Conservation (phyloP, 2,113 vertebrate genomes). For the Solea senegalensis region DNA sequence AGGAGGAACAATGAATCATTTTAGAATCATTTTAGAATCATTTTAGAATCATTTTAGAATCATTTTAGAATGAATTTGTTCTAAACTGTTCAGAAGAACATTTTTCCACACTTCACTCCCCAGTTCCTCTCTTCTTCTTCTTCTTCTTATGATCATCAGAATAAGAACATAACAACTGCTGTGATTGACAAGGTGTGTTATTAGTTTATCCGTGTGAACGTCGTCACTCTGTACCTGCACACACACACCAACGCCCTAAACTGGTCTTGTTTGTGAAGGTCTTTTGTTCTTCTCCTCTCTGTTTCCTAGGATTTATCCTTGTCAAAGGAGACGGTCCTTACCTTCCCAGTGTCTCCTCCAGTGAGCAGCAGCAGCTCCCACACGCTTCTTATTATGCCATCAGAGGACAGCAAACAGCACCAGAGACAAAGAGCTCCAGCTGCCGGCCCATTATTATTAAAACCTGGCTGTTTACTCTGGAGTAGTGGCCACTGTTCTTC, state of each 20-base stretch:
- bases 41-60: no score
- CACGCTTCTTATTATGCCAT: constrained; percentile 46
- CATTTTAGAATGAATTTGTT: no score
- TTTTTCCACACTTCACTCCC: no score
- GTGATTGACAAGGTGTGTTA: background rate
- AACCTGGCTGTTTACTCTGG: constrained; percentile 58
- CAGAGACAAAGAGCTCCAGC: constrained; percentile 36
- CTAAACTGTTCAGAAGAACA: no score
- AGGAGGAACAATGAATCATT: no score
- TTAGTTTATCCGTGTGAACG: background rate
- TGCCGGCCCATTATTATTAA: constrained; percentile 57
- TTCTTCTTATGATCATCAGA: no score
- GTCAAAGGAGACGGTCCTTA: background rate
- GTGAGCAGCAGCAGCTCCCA: constrained; percentile 27
- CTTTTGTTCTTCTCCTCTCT: background rate
- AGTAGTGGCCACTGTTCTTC: constrained; percentile 56
- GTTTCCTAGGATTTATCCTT: background rate
- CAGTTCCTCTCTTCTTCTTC: no score
- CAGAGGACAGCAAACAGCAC: constrained; percentile 44
- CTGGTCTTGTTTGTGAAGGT: background rate
- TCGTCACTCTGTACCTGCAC: background rate
- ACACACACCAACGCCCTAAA: background rate
- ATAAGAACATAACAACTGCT: background rate
- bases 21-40: no score
- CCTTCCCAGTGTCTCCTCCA: constrained; percentile 7